Evolutionary conservation across 2,113 vertebrate genomes (phyloP).

Genomic region (Capricornis sumatraensis): DNA sequence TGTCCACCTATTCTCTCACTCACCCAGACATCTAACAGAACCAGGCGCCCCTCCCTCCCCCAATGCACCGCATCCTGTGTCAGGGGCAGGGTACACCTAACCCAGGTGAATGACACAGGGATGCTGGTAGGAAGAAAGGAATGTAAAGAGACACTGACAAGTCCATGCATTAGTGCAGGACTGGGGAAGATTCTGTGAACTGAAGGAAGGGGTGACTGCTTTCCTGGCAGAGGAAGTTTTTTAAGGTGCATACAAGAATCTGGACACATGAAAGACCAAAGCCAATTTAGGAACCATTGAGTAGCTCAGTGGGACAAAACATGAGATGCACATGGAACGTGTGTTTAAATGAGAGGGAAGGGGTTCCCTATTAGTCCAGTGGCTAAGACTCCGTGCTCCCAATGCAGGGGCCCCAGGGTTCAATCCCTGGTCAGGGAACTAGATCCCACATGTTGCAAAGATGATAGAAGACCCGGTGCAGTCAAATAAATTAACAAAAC

Average conservation of each 20-base stretch:
- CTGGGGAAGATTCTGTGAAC: background rate
- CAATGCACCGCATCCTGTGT: fast-evolving
- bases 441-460: background rate
- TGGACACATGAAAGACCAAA: background rate
- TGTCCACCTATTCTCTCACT: background rate
- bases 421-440: background rate
- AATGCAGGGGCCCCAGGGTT: background rate
- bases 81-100: background rate
- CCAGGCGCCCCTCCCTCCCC: fast-evolving
- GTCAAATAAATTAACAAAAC: background rate
- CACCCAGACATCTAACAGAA: background rate
- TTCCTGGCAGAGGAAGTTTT: background rate
- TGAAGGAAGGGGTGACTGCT: background rate
- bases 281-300: background rate
- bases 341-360: background rate
- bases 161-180: background rate
- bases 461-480: background rate
- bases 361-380: background rate
- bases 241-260: background rate
- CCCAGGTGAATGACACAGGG: background rate
- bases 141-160: background rate
- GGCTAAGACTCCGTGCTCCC: background rate
- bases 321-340: fast-evolving
- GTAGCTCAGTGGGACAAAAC: background rate
- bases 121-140: background rate